A percentile compares a stretch with the other conserved stretches of the same genome.
Evolutionary conservation across 2,797 vertebrate species (phyloP).

Genomic region (Sebastolobus alascanus): DNA sequence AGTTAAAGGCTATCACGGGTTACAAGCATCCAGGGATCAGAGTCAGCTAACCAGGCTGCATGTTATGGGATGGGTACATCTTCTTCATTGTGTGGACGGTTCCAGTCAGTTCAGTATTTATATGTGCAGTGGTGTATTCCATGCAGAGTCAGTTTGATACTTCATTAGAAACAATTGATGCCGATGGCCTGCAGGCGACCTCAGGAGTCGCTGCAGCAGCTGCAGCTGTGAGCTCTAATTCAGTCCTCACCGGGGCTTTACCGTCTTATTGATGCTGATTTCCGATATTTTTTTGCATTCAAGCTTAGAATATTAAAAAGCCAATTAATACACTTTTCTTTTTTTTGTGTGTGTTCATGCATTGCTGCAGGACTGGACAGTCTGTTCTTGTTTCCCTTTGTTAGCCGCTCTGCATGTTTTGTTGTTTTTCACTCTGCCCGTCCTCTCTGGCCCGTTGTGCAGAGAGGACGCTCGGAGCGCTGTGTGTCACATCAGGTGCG

Average conservation of each 20-base stretch:
- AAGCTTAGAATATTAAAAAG: conserved; percentile 51
- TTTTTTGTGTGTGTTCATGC: conserved; percentile 5
- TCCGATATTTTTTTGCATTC: neutral
- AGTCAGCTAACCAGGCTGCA: conserved; percentile 19
- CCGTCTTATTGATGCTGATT: conserved; percentile 36
- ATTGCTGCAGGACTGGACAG: conserved; percentile 51
- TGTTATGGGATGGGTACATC: conserved; percentile 11
- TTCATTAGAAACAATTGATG: conserved; percentile 61
- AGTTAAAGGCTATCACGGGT: conserved; percentile 28
- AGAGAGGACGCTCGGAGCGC: conserved; percentile 63
- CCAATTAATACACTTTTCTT: conserved; percentile 40
- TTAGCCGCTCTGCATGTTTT: conserved; percentile 53
- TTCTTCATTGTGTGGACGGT: conserved; percentile 11
- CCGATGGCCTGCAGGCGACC: conserved; percentile 59
- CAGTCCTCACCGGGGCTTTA: conserved; percentile 22
- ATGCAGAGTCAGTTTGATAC: conserved; percentile 48
- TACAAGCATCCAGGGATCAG: conserved; percentile 27
- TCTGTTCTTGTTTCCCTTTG: conserved; percentile 60
- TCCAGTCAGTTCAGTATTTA: conserved; percentile 23
- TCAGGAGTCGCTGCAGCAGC: conserved; percentile 56
- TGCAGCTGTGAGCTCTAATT: conserved; percentile 48
- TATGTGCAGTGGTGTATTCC: conserved; percentile 15
- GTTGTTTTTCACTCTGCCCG: conserved; percentile 62
- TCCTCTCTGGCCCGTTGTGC: conserved; percentile 67
- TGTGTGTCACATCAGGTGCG: conserved; percentile 89